Percentiles rank a stretch among this genome's conserved stretches.
Conservation (phyloP, 2,113 vertebrate genomes). For the Apistogramma diplotaenia region DNA sequence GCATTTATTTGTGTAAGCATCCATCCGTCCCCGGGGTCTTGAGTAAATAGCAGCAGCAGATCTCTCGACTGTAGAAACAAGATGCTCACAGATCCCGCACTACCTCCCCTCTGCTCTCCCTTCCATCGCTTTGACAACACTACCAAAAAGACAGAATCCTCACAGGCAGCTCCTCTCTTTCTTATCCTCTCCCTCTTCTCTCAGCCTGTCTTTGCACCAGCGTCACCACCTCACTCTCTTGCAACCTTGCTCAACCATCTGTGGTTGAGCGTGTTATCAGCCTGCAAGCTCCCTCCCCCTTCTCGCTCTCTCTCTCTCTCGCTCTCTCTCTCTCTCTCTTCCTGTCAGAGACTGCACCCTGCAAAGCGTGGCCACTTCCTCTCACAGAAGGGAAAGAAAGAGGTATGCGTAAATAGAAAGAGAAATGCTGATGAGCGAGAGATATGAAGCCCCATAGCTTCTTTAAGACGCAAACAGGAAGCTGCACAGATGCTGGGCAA, state of each 20-base stretch:
- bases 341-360: constrained; percentile 71
- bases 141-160: constrained; percentile 42
- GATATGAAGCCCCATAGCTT: constrained; percentile 33
- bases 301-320: constrained; percentile 36
- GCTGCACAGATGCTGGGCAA: constrained; percentile 14
- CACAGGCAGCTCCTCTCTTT: constrained; percentile 47
- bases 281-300: constrained; percentile 60
- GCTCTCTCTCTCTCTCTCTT: constrained; percentile 67
- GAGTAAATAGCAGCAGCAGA: constrained; percentile 17
- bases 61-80: constrained; percentile 12
- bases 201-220: constrained; percentile 34
- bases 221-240: constrained; percentile 52
- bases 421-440: constrained; percentile 41
- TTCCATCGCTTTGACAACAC: constrained; percentile 31
- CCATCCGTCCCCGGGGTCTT: constrained; percentile 19
- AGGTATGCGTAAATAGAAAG: constrained; percentile 31
- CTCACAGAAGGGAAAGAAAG: constrained; percentile 60
- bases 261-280: constrained; percentile 74
- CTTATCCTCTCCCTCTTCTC: constrained; percentile 21
- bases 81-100: not conserved
- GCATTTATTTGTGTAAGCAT: constrained; percentile 14
- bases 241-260: constrained; percentile 72
- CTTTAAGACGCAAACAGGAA: constrained; percentile 54
- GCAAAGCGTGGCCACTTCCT: constrained; percentile 84
- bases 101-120: constrained; percentile 30